A percentile compares a stretch with the other conserved stretches of the same genome.
These are phyloP conservation scores for Pollenia amentaria DNA, from an alignment of 2,888 invertebrate genomes.

Conservation along the genomic window DNA sequence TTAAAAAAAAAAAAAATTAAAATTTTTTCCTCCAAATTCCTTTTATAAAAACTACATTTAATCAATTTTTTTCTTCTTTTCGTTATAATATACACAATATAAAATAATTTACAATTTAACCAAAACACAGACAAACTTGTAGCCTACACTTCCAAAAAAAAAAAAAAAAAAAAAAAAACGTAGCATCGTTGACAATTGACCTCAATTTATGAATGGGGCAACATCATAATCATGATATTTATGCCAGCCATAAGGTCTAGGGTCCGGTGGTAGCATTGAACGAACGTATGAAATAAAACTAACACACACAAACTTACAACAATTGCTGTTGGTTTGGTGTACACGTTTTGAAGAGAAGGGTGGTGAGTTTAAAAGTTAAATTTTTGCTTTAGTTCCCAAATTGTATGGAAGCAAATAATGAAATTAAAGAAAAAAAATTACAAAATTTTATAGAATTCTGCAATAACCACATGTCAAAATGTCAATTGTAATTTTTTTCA, in stretches of 20 bases:
- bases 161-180: constrained; percentile 7
- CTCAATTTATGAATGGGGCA: constrained; percentile 68
- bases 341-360: neutral
- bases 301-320: constrained; percentile 15
- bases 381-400: constrained; percentile 13
- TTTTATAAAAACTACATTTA: too few species aligned
- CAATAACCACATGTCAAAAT: constrained; percentile 68
- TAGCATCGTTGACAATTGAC: constrained; percentile 63
- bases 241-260: constrained; percentile 33
- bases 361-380: neutral
- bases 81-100: too few species aligned
- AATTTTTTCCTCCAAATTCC: too few species aligned
- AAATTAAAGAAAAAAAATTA: neutral
- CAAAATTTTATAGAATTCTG: constrained; percentile 38
- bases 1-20: too few species aligned
- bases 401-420: constrained; percentile 3
- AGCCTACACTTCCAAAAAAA: neutral
- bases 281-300: constrained; percentile 36
- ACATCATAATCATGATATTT: constrained; percentile 41
- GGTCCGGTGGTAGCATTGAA: constrained; percentile 24
- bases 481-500: constrained; percentile 65
- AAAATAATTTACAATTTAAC: too few species aligned
- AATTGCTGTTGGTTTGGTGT: neutral
- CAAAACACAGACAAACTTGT: neutral
- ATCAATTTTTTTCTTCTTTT: too few species aligned